Base-by-base conservation (phyloP, 2,797 vertebrate genomes). In the Potorous gilbertii region DNA sequence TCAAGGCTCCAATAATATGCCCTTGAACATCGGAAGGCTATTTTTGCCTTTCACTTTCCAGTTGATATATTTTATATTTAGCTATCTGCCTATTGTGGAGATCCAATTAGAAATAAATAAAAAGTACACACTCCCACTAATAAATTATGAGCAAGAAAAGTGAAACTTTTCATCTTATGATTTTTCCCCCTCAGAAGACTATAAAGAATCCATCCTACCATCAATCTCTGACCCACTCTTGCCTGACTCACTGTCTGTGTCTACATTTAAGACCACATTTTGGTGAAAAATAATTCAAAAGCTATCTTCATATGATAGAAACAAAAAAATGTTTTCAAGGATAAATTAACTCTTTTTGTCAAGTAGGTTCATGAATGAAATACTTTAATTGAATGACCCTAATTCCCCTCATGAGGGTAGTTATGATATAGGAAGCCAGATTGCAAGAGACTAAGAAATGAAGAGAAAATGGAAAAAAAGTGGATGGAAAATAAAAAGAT, bases 21-120 rank as follows among this genome's bases (percentile, higher is more conserved):
- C 34, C 29, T 87, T 95, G 94, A 94, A 40, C 4, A 91, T 92
- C 50, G 92, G 66, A 93, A 66, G 13, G 18, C 46, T 92, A 66
- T 27, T 94, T 90, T 59, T 93, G 55, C 28, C 29, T 90, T 96
- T 91, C 55, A 62, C 57, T 91, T 95, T 87, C 34, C 50, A 95
- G 90, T 34, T 52, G 11, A 95, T 93, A 89, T 91, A 90, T 94
- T 66, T 93, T 95, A 74, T 92, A 91, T 92, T 62, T 96, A n/a
- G 10, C 1, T 96, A n/a, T 54, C 28, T 95, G 1, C 10, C 6
- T 57, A n/a, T 92, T 29, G 92, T 92, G 18, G 18, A 56, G 40
- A 93, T 16, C 31, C 92, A 96, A 87, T 95, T 96, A 56, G 46
- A 62, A 81, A 91, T 62, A 56, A 57, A 46, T 92, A 46, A 27